Conservation (phyloP, 2,113 vertebrate genomes). For the human region GRCh38 chr6:89989001-89989500, state of each 20-base stretch:
- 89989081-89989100: neutral
- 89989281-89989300: neutral
- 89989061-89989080: neutral
- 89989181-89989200: neutral
- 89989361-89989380: neutral
- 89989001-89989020: neutral
- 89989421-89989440: neutral
- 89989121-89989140: neutral
- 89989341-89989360: neutral
- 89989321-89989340: neutral
- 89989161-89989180: conserved; percentile 27
- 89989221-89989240: neutral
- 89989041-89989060: neutral
- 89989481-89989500: neutral
- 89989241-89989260: neutral
- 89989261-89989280: neutral
- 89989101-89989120: neutral
- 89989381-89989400: neutral
- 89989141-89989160: neutral
- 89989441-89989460: neutral
- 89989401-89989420: neutral
- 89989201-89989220: neutral
- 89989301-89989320: too few relatives aligned
- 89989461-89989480: neutral
- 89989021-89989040: neutral